Conservation (phyloP, 2,113 vertebrate genomes). For the Tauraco erythrolophus region DNA sequence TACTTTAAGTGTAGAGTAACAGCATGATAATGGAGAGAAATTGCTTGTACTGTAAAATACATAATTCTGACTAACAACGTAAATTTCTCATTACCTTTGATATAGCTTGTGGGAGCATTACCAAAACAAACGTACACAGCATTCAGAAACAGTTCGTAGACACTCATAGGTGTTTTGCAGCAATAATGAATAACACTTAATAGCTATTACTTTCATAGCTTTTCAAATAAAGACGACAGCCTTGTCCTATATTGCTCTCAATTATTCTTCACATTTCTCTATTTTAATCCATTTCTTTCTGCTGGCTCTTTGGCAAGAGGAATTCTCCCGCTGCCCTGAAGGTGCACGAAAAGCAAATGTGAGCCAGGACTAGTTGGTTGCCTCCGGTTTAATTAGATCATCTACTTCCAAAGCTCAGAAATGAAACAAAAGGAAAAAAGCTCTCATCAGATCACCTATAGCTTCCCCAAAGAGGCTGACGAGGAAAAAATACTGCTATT, state of each 20-base stretch:
- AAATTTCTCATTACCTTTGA: background rate
- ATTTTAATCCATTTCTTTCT: background rate
- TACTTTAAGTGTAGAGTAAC: background rate
- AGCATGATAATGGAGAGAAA: background rate
- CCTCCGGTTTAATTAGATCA: background rate
- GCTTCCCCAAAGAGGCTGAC: background rate
- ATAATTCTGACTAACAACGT: background rate
- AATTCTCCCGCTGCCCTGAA: background rate
- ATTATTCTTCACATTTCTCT: background rate
- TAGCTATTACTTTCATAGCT: background rate
- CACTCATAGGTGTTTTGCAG: background rate
- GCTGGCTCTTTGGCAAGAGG: background rate
- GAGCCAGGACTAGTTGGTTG: background rate
- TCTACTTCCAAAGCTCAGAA: background rate
- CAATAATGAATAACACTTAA: background rate
- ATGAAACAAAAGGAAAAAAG: background rate
- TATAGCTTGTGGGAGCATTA: background rate
- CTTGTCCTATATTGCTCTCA: background rate
- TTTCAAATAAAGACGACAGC: background rate
- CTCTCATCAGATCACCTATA: background rate
- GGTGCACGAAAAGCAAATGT: background rate
- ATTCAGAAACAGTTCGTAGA: background rate
- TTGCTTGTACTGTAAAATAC: background rate
- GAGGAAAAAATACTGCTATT: background rate
- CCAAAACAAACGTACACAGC: background rate